Conservation (phyloP, 2,797 vertebrate species). For the Hephaestus fuliginosus region DNA sequence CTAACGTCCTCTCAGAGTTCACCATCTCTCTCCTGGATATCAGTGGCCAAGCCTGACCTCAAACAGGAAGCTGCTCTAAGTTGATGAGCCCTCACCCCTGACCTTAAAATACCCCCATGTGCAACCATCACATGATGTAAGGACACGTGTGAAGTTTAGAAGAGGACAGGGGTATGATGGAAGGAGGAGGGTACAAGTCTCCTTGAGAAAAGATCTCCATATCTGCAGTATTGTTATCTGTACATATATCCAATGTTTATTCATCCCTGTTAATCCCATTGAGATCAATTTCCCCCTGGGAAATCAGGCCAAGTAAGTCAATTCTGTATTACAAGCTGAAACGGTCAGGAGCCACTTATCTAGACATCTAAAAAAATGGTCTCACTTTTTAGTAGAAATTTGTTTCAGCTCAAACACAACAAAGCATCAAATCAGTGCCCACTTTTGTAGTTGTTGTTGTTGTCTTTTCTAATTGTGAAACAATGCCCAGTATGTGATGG, state of each 20-base stretch:
- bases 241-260: not conserved
- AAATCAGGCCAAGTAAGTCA: constrained; percentile 3
- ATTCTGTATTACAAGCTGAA: not conserved
- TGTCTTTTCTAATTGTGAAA: not conserved
- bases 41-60: constrained; percentile 11
- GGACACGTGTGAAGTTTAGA: not conserved
- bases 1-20: constrained; percentile 4
- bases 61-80: constrained; percentile 49
- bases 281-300: not conserved
- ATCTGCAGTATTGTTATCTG: not conserved
- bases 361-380: not conserved
- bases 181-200: not conserved
- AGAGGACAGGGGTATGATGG: not conserved
- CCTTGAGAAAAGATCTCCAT: not conserved
- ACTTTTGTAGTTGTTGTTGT: not conserved
- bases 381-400: not conserved
- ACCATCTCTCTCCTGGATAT: constrained; percentile 14
- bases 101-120: constrained; percentile 12
- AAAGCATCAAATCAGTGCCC: not conserved
- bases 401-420: not conserved
- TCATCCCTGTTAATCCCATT: not conserved
- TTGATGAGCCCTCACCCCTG: constrained; percentile 45
- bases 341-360: not conserved
- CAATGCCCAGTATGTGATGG: not conserved
- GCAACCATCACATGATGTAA: constrained; percentile 8